phyloP scores from a whole-genome alignment of 2,888 invertebrate species.

The Pocota personata region DNA sequence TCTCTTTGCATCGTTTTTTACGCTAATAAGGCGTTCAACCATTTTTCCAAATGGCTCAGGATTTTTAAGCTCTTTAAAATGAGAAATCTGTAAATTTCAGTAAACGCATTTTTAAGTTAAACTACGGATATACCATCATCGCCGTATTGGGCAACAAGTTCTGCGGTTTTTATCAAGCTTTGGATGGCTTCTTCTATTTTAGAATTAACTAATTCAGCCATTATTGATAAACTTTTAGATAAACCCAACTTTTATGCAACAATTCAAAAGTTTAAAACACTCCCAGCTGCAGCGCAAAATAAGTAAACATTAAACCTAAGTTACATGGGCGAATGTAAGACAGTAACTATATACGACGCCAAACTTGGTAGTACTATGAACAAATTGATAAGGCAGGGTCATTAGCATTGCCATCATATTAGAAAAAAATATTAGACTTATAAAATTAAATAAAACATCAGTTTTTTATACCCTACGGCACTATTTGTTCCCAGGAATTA shows the following conservation, averaged over 20 bases:
- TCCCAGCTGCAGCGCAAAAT: background rate
- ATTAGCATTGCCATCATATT: too few species aligned
- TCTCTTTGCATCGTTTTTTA: constrained; percentile 57
- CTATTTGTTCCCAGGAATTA: too few species aligned
- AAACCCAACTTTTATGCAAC: background rate
- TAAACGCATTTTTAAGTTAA: too few species aligned
- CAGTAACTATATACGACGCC: too few species aligned
- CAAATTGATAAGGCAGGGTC: too few species aligned
- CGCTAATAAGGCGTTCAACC: constrained; percentile 60
- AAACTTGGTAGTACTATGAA: too few species aligned
- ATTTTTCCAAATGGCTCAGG: constrained; percentile 59
- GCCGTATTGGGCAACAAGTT: constrained; percentile 75
- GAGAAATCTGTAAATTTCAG: background rate
- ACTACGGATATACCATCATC: constrained; percentile 73
- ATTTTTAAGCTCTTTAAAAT: constrained; percentile 71
- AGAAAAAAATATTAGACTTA: too few species aligned
- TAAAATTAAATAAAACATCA: too few species aligned
- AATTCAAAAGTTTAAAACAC: background rate
- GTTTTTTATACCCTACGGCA: too few species aligned
- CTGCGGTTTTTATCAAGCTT: constrained; percentile 75
- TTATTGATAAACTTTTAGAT: background rate
- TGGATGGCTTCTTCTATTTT: constrained; percentile 79
- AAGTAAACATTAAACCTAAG: background rate
- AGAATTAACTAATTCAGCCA: constrained; percentile 74
- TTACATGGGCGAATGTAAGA: background rate